Conservation (phyloP, 1,140 invertebrate genomes). For the Macrobrachium nipponense region DNA sequence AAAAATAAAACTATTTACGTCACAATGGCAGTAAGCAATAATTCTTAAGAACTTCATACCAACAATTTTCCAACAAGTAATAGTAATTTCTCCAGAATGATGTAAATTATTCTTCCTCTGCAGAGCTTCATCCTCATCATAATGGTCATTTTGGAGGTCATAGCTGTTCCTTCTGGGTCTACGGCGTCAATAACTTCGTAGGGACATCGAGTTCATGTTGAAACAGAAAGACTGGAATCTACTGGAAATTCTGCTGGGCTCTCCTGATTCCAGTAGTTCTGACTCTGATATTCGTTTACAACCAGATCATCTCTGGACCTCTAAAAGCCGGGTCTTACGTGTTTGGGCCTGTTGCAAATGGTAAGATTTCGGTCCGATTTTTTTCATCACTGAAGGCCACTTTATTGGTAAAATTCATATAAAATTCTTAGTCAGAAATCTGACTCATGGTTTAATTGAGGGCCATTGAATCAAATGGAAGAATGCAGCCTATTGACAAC, state of each 20-base stretch:
- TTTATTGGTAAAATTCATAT: background rate
- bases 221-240: conserved; percentile 76
- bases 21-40: too few species aligned
- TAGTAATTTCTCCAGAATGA: too few species aligned
- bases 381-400: background rate
- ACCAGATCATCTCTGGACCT: conserved; percentile 66
- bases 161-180: conserved; percentile 81
- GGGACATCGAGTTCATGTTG: conserved; percentile 84
- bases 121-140: conserved; percentile 81
- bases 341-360: conserved; percentile 42
- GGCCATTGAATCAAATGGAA: too few species aligned
- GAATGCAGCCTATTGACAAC: too few species aligned
- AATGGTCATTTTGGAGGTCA: conserved; percentile 79
- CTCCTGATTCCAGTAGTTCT: conserved; percentile 79
- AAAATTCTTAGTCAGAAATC: too few species aligned
- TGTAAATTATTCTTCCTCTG: background rate
- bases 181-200: conserved; percentile 73
- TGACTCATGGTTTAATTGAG: too few species aligned
- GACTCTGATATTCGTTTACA: conserved; percentile 78
- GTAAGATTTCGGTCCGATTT: conserved; percentile 14
- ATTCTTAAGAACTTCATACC: too few species aligned
- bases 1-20: too few species aligned
- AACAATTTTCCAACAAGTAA: too few species aligned
- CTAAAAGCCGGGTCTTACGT: conserved; percentile 39
- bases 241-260: conserved; percentile 87